Percentiles rank a stretch among this genome's conserved stretches.
Conservation (phyloP, 2,888 invertebrate genomes). For the Drosophila macrospina region DNA sequence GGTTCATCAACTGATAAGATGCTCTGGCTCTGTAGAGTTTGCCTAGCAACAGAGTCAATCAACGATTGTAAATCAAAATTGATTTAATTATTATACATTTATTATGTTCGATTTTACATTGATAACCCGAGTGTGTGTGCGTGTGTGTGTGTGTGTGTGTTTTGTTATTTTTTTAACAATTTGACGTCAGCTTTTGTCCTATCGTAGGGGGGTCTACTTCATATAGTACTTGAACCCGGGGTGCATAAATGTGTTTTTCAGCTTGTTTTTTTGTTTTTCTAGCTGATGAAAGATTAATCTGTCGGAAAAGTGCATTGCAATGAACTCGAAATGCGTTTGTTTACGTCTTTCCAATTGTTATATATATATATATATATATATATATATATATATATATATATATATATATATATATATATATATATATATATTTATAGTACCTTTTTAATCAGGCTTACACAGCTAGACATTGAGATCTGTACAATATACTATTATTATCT, state of each 20-base stretch:
- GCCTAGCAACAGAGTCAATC: constrained; percentile 35
- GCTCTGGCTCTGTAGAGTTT: constrained; percentile 3
- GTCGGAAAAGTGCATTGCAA: constrained; percentile 42
- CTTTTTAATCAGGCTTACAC: background rate
- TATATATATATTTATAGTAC: no score
- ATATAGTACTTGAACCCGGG: constrained; percentile 17
- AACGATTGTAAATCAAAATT: constrained; percentile 16
- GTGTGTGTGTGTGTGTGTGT: constrained; percentile 1
- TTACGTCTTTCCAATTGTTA: constrained; percentile 56
- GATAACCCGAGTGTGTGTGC: constrained; percentile 33
- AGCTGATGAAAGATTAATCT: constrained; percentile 32
- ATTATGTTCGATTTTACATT: constrained; percentile 30
- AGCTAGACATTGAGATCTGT: background rate
- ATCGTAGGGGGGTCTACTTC: constrained; percentile 14
- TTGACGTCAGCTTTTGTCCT: constrained; percentile 48
- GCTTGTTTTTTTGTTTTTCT: no score
- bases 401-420: no score
- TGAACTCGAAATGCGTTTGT: constrained; percentile 64
- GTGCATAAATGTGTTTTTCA: constrained; percentile 17
- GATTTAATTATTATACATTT: constrained; percentile 22
- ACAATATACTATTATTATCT: background rate
- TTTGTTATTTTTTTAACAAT: background rate
- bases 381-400: no score
- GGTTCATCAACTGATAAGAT: constrained; percentile 44
- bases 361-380: no score